Conservation (phyloP, 1,140 invertebrate genomes). For the Pissodes strobi region DNA sequence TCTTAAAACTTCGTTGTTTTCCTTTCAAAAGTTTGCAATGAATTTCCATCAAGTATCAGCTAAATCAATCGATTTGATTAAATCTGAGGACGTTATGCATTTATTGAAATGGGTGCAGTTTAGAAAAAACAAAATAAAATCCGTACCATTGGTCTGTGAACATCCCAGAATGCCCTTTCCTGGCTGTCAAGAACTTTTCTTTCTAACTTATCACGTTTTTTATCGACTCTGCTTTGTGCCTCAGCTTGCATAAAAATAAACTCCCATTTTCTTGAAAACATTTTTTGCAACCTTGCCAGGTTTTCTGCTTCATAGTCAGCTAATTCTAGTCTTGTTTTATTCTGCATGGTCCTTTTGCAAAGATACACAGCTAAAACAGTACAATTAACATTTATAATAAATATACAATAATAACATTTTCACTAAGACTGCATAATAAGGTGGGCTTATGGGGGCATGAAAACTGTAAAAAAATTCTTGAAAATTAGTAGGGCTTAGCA, state of each 20-base stretch:
- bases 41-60: no score
- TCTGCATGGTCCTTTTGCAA: constrained; percentile 99
- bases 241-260: constrained; percentile 99
- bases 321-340: constrained; percentile 95
- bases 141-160: constrained; percentile 94
- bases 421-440: constrained; percentile 38
- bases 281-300: constrained; percentile 95
- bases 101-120: not conserved
- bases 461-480: no score
- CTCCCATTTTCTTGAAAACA: constrained; percentile 99
- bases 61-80: no score
- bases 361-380: constrained; percentile 93
- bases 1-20: no score
- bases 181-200: constrained; percentile 98
- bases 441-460: no score
- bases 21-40: no score
- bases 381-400: constrained; percentile 14
- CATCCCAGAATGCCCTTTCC: constrained; percentile 99
- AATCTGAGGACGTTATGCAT: no score
- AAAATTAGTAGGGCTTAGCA: no score
- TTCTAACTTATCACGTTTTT: constrained; percentile 97
- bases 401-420: not conserved
- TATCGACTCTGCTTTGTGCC: constrained; percentile 90
- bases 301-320: constrained; percentile 99
- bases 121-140: constrained; percentile 35